Percentiles rank a stretch among this genome's conserved stretches.
Evolutionary conservation across 37 sponge, comb jelly and placozoan species (phyloP).

Genomic region (Tethya wilhelma): DNA sequence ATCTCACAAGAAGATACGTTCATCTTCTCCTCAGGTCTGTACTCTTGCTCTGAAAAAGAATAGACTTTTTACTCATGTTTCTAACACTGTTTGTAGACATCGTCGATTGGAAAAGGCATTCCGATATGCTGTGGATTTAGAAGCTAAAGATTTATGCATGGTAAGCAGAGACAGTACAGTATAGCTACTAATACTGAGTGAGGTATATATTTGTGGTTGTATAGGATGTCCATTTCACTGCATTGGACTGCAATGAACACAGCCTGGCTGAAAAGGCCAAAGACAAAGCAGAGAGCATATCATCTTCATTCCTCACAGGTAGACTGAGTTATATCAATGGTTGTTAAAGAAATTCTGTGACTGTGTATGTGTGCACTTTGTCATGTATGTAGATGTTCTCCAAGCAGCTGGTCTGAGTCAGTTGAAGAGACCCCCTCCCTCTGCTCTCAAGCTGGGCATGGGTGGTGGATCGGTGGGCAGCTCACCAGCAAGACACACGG

Average conservation of each 20-base stretch:
- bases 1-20: conserved; percentile 68
- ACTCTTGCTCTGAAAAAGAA: neutral
- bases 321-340: neutral
- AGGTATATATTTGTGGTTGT: neutral
- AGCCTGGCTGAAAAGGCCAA: conserved; percentile 49
- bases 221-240: conserved; percentile 69
- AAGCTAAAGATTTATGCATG: conserved; percentile 70
- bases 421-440: neutral
- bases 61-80: neutral
- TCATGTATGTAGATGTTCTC: neutral
- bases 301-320: neutral
- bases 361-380: neutral
- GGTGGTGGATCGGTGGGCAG: neutral
- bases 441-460: neutral
- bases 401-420: neutral
- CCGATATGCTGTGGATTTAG: conserved; percentile 50
- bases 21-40: conserved; percentile 51
- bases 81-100: conserved; percentile 42
- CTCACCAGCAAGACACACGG: neutral
- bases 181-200: neutral
- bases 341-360: too few species aligned
- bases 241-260: conserved; percentile 28
- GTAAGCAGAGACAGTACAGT: conserved; percentile 35
- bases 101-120: conserved; percentile 59
- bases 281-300: conserved; percentile 41